A percentile compares a stretch with the other conserved stretches of the same genome.
phyloP scores from a whole-genome alignment of 2,888 invertebrate genomes.

The Andricus curvator region DNA sequence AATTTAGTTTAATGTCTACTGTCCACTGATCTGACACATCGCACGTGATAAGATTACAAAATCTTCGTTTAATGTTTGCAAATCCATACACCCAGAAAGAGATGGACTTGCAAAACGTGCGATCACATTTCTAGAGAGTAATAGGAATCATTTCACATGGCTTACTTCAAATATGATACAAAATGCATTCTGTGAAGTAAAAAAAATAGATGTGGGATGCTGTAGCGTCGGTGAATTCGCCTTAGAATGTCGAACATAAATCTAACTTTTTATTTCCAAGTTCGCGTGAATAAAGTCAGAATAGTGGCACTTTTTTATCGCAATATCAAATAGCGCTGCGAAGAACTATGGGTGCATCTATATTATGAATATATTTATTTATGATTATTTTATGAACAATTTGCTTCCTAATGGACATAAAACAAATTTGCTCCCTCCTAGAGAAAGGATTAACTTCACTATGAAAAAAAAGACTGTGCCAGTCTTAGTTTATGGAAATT shows the following conservation, averaged over 20 bases:
- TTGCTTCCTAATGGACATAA: too few species aligned
- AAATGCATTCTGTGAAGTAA: neutral
- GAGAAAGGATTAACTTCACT: too few species aligned
- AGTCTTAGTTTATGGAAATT: too few species aligned
- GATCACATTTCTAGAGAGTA: neutral
- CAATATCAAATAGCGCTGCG: neutral
- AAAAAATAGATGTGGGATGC: neutral
- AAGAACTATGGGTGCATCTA: too few species aligned
- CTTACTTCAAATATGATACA: too few species aligned
- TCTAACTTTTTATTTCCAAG: neutral
- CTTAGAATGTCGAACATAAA: too few species aligned
- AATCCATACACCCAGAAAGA: neutral
- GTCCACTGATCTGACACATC: constrained; percentile 2
- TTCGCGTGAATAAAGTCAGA: neutral
- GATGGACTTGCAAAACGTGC: neutral
- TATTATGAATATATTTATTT: too few species aligned
- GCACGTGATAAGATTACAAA: constrained; percentile 22
- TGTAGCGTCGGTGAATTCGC: too few species aligned
- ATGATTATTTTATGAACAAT: too few species aligned
- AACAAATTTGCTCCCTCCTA: too few species aligned
- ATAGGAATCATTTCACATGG: neutral
- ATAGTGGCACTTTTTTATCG: neutral
- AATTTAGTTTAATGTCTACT: constrained; percentile 24
- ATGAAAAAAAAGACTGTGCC: too few species aligned
- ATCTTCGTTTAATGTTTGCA: constrained; percentile 18